Evolutionary conservation across 2,888 invertebrate species (phyloP).

Genomic region (Pinctada fucata): DNA sequence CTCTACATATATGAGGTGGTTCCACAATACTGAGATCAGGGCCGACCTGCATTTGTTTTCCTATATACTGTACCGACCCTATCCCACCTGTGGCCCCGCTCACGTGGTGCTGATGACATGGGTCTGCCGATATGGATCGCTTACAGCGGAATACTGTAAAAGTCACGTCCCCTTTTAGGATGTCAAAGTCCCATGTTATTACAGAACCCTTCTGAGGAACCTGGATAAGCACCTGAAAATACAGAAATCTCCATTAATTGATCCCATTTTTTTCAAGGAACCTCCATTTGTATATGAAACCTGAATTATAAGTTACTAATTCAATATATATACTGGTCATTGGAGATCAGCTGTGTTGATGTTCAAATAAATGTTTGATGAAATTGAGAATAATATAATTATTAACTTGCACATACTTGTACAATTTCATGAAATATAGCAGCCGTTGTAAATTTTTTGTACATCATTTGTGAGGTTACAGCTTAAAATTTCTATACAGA

Average conservation of each 20-base stretch:
- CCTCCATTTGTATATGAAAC: too few species aligned
- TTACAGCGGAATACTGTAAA: slow-evolving; percentile 84
- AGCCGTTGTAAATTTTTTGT: too few species aligned
- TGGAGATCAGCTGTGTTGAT: too few species aligned
- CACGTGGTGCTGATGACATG: slow-evolving; percentile 73
- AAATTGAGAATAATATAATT: too few species aligned
- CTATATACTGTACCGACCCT: slow-evolving; percentile 79
- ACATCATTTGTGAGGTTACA: slow-evolving; percentile 76
- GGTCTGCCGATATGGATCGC: slow-evolving; percentile 59
- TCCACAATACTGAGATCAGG: slow-evolving; percentile 88
- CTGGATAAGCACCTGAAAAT: slow-evolving; percentile 81
- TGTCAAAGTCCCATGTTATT: slow-evolving; percentile 97
- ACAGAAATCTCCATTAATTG: background rate
- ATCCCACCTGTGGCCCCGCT: slow-evolving; percentile 69
- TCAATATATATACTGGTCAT: too few species aligned
- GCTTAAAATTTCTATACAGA: slow-evolving; percentile 62
- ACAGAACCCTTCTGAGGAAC: slow-evolving; percentile 92
- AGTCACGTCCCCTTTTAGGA: slow-evolving; percentile 90
- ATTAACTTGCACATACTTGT: too few species aligned
- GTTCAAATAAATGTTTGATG: too few species aligned
- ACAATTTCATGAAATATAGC: too few species aligned
- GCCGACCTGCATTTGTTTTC: slow-evolving; percentile 82
- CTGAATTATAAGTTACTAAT: too few species aligned
- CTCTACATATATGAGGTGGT: slow-evolving; percentile 89
- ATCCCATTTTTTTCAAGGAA: background rate